Evolutionary conservation across 2,113 vertebrate genomes (phyloP).

Genomic region (Colaptes auratus): DNA sequence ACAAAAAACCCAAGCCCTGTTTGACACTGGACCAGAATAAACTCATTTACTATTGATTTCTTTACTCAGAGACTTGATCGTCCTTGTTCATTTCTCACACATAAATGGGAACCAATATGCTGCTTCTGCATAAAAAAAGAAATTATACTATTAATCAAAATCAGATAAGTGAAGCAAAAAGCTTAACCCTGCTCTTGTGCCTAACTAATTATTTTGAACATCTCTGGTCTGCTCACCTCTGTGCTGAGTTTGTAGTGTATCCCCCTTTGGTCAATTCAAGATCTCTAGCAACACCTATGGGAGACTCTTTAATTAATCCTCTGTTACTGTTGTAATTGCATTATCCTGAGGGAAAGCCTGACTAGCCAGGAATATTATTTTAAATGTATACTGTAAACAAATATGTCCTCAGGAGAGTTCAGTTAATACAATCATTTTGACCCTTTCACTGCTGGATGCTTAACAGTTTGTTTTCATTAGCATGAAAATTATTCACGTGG

Average conservation of each 20-base stretch:
- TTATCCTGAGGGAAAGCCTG: conserved; percentile 82
- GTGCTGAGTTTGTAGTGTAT: conserved; percentile 75
- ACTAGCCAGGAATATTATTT: conserved; percentile 90
- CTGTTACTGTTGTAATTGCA: conserved; percentile 93
- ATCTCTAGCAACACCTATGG: conserved; percentile 83
- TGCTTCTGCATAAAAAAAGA: conserved; percentile 33
- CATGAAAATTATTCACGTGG: conserved; percentile 28
- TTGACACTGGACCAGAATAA: neutral
- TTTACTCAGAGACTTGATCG: conserved; percentile 20
- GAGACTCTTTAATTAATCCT: conserved; percentile 95
- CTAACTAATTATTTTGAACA: conserved; percentile 73
- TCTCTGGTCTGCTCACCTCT: conserved; percentile 77
- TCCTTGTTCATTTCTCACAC: conserved; percentile 22
- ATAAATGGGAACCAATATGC: conserved; percentile 30
- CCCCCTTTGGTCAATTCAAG: conserved; percentile 79
- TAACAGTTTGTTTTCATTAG: conserved; percentile 47
- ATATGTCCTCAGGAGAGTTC: conserved; percentile 73
- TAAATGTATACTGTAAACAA: conserved; percentile 94
- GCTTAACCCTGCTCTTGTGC: conserved; percentile 64
- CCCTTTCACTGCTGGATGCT: conserved; percentile 69
- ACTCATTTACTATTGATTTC: conserved; percentile 42
- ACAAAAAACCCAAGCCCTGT: neutral
- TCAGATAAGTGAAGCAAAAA: conserved; percentile 68
- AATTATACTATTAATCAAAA: conserved; percentile 74
- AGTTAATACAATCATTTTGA: conserved; percentile 66